Base-by-base conservation (phyloP, 23 tunicate genomes). In the Phallusia fumigata region DNA sequence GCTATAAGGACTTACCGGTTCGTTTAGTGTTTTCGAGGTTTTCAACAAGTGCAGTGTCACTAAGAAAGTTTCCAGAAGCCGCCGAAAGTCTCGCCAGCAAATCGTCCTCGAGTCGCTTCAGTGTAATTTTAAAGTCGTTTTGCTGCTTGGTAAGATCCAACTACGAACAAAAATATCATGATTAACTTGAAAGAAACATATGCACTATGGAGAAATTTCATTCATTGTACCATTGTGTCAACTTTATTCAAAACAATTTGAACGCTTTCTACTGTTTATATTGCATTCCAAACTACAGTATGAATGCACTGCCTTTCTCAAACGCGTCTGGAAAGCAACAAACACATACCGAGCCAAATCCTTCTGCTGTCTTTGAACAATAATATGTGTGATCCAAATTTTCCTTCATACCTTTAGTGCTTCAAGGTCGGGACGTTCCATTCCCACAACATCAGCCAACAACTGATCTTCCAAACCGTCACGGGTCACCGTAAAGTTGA, bases 401-500 rank as follows among this genome's bases (percentile, higher is more conserved):
- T 18, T 18, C 58, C 58, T 51, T 51, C 58, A 51, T 32, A 90
- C 99, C 89, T 95, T 95, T 52, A 90, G 40, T 16, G 89, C 99
- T 81, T 95, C 99, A 33, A 95, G 77, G 75, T 95, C 99, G 0
- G 99, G 99, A 0, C 99, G 75, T 84, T 95, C 99, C 95, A 90
- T 90, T 34, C 95, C 99, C 3, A 95, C 99, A 16, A 95, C 99
- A 72, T 86, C 89, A 32, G 99, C 99, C 65, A 95, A 65, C 73
- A 95, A 77, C 74, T 95, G 99, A 78, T 95, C 99, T 76, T 95
- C 99, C 80, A 95, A 83, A 51, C 99, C 99, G 64, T 95, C 99
- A 75, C 99, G 72, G n/a, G 99, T 95, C 18, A 95, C 99, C n/a
- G 99, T 95, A 86, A 95, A 95, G 78, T 95, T 95, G 90, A 95